Evolutionary conservation across 2,113 vertebrate species (phyloP).

Genomic region (Anthoscopus minutus): DNA sequence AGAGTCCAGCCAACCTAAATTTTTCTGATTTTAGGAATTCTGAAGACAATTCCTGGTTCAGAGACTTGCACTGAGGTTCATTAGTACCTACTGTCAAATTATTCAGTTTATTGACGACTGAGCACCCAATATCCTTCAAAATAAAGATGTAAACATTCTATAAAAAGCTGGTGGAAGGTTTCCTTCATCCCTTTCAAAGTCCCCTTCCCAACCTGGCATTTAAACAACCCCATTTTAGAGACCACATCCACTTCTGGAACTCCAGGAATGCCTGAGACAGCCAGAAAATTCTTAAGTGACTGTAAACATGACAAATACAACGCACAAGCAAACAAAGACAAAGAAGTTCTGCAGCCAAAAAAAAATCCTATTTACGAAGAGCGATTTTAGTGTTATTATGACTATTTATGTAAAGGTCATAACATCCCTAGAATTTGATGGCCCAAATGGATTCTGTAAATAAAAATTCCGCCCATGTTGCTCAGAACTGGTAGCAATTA

Average conservation of each 20-base stretch:
- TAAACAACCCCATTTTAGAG: not conserved
- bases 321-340: not conserved
- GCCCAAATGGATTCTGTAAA: not conserved
- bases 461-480: not conserved
- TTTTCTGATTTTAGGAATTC: not conserved
- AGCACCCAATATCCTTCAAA: not conserved
- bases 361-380: not conserved
- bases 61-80: not conserved
- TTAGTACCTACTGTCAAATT: not conserved
- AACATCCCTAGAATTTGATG: not conserved
- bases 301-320: not conserved
- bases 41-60: not conserved
- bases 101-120: not conserved
- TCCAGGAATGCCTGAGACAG: not conserved
- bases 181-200: not conserved
- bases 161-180: not conserved
- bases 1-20: not conserved
- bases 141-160: not conserved
- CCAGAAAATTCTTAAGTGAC: not conserved
- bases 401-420: not conserved
- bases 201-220: not conserved
- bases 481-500: conserved; percentile 6
- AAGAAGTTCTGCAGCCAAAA: not conserved
- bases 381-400: not conserved
- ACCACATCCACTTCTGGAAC: not conserved